These are phyloP conservation scores for Ictidomys tridecemlineatus DNA, from an alignment of 2,113 vertebrate genomes.

Conservation along the genomic window DNA sequence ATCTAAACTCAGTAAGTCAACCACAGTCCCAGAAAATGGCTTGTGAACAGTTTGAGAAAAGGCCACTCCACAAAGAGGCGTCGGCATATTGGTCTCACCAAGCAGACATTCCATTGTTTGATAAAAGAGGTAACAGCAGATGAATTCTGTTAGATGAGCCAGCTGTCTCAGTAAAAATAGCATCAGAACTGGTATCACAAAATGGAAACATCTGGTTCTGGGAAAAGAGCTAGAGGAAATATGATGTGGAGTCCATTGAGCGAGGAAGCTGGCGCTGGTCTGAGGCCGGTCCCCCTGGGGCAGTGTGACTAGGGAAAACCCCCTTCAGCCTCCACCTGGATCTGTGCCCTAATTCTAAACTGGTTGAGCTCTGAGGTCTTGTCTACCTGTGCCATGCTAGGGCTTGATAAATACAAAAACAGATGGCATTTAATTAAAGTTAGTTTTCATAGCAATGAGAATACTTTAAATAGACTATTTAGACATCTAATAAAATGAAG, in stretches of 20 bases:
- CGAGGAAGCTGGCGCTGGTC: not conserved
- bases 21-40: not conserved
- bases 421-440: not conserved
- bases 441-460: not conserved
- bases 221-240: not conserved
- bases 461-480: not conserved
- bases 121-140: not conserved
- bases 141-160: not conserved
- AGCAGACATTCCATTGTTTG: not conserved
- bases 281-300: not conserved
- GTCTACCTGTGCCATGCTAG: not conserved
- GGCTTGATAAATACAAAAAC: not conserved
- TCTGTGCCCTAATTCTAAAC: not conserved
- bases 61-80: not conserved
- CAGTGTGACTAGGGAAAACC: no score
- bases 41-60: not conserved
- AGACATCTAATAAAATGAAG: not conserved
- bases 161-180: slow-evolving; percentile 28
- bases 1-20: not conserved
- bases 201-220: slow-evolving; percentile 12
- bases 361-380: not conserved
- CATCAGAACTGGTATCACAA: not conserved
- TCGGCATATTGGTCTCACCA: not conserved
- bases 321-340: not conserved
- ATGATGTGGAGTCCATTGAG: not conserved